Conservation (phyloP, 92 coral and sea anemone species). For the Bergia puertoricense region DNA sequence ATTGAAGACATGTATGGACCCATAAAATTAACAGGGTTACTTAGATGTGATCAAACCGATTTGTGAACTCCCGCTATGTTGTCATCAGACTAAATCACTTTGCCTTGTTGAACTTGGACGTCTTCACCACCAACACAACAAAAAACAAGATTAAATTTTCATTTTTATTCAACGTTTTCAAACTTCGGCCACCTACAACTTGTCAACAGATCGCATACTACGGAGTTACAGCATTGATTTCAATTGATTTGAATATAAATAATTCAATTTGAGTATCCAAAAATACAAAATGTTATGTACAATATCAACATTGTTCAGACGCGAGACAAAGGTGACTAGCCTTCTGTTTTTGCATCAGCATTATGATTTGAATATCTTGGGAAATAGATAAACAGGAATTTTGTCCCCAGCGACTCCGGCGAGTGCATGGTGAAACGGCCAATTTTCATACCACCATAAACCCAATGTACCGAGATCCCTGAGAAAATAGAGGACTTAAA, state of each 20-base stretch:
- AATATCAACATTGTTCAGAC: background rate
- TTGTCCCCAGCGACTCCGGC: too few relatives aligned
- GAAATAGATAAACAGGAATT: too few relatives aligned
- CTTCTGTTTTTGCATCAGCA: background rate
- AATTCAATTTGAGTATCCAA: background rate
- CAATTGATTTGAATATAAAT: background rate
- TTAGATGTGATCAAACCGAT: too few relatives aligned
- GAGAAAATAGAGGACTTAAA: background rate
- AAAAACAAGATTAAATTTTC: background rate
- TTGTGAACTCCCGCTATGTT: background rate
- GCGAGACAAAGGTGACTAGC: background rate
- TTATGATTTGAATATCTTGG: too few relatives aligned
- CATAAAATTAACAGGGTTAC: too few relatives aligned
- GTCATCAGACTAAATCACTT: background rate
- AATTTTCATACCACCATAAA: too few relatives aligned
- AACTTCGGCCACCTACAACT: background rate
- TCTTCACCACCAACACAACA: background rate
- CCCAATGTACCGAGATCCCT: background rate
- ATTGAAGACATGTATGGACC: too few relatives aligned
- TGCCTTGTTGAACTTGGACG: too few relatives aligned
- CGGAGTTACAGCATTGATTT: background rate
- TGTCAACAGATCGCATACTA: background rate
- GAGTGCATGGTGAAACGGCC: too few relatives aligned
- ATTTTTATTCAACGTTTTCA: constrained; percentile 1
- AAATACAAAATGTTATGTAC: constrained; percentile 1